Base-by-base conservation (phyloP, 2,113 vertebrate genomes). In the Gulo gulo region DNA sequence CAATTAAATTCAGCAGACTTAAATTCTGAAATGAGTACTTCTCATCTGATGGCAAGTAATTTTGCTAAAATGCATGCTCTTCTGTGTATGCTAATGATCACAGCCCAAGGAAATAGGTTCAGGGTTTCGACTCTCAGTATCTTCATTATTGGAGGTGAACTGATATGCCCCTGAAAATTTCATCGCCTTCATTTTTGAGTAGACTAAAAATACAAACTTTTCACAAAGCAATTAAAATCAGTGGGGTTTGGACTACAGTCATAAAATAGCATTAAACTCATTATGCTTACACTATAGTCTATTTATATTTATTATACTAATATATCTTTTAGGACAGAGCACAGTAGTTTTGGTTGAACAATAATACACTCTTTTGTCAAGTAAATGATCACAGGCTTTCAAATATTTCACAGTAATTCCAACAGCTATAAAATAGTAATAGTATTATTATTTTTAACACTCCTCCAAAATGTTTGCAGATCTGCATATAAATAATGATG, bases 191-290 rank as follows among this genome's bases (percentile, higher is more conserved):
- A 94, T 26, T 94, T 92, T 45, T 94, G 13, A 88, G 74, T 74
- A 88, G 15, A 9, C 18, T 71, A 55, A 90, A 94, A 80, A 45
- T 34, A 20, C 2, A 84, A 65, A 88, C 8, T 31, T 94, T 92
- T 94, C 31, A 95, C 31, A 63, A 84, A 76, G 39, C 14, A 92
- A 90, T 88, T 84, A 91, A 88, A 95, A 96, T 50, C 23, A 65
- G 31, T 42, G 52, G 15, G 0, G 23, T 94, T 94, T 91, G 69
- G 7, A 83, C 20, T 18, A 29, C 21, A 85, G 9, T 7, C 34
- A 55, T 76, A 95, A 78, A 81, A 86, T 4, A 89, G 4, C 34
- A 90, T 57, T 95, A 88, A 85, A 52, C 3, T 71, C 57, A 63
- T 39, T 63, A 36, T 65, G 8, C 2, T 92, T 86, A 76, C 3